Evolutionary conservation across 2,113 vertebrate species (phyloP).

Genomic region (Edolisoma coerulescens): DNA sequence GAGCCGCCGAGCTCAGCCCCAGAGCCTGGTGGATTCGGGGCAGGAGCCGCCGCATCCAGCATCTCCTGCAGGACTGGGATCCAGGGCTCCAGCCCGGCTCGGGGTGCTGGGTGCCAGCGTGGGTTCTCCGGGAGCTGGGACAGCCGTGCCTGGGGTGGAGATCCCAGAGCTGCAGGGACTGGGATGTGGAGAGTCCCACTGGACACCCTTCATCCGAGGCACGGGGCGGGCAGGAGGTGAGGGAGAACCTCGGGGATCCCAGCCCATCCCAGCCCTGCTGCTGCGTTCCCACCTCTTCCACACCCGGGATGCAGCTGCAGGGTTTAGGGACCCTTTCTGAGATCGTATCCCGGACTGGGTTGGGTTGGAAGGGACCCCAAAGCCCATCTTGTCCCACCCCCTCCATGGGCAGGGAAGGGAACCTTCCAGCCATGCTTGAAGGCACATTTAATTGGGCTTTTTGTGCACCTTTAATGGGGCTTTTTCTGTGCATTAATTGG

Average conservation of each 20-base stretch:
- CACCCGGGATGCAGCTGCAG: accelerated
- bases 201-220: accelerated
- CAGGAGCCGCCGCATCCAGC: accelerated
- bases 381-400: not conserved
- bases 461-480: not conserved
- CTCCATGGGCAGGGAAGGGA: not conserved
- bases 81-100: not conserved
- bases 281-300: not conserved
- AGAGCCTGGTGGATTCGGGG: not conserved
- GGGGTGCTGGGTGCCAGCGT: not conserved
- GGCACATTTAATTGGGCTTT: too few species aligned
- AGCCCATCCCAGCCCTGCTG: not conserved
- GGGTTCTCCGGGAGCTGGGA: not conserved
- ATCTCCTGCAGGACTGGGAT: accelerated
- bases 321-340: accelerated
- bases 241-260: too few species aligned
- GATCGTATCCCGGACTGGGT: accelerated
- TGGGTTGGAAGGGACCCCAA: not conserved
- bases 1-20: not conserved
- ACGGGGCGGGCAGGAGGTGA: not conserved
- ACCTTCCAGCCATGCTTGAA: not conserved
- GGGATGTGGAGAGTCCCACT: not conserved
- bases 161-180: not conserved
- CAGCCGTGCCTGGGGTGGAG: not conserved
- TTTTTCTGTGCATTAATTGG: not conserved